Conservation (phyloP, 2,113 vertebrate genomes). For the Brachypodius melanocephalos region DNA sequence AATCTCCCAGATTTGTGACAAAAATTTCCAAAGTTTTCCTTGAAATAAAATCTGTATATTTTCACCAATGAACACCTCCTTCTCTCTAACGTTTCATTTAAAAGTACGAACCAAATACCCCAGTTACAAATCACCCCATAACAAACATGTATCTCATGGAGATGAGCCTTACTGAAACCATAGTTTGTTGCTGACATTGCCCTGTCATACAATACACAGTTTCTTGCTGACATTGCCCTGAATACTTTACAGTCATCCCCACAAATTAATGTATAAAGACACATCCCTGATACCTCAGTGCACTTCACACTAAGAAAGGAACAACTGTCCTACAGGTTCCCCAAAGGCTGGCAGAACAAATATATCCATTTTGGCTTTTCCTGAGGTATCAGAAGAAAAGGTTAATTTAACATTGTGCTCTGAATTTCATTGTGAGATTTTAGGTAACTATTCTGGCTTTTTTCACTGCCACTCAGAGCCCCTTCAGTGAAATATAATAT, state of each 20-base stretch:
- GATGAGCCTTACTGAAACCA: background rate
- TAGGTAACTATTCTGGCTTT: conserved; percentile 60
- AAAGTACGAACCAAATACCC: background rate
- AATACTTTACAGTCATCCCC: background rate
- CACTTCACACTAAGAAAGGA: background rate
- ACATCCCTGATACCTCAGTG: conserved; percentile 19
- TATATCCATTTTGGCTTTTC: background rate
- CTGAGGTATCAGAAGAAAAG: conserved; percentile 54
- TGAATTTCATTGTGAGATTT: background rate
- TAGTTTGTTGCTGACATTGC: background rate
- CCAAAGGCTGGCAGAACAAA: conserved; percentile 13
- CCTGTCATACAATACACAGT: too few relatives aligned
- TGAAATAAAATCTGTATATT: background rate
- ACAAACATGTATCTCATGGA: background rate
- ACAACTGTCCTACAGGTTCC: background rate
- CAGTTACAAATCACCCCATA: background rate
- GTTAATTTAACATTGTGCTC: conserved; percentile 44
- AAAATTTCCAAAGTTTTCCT: background rate
- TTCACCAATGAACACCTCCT: background rate
- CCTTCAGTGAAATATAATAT: conserved; percentile 35
- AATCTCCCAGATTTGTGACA: background rate
- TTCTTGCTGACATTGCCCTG: background rate
- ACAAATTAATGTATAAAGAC: background rate
- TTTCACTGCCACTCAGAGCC: conserved; percentile 35
- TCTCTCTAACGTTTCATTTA: background rate